phyloP scores from a whole-genome alignment of 2,113 vertebrate genomes.

The Macroglossus sobrinus region DNA sequence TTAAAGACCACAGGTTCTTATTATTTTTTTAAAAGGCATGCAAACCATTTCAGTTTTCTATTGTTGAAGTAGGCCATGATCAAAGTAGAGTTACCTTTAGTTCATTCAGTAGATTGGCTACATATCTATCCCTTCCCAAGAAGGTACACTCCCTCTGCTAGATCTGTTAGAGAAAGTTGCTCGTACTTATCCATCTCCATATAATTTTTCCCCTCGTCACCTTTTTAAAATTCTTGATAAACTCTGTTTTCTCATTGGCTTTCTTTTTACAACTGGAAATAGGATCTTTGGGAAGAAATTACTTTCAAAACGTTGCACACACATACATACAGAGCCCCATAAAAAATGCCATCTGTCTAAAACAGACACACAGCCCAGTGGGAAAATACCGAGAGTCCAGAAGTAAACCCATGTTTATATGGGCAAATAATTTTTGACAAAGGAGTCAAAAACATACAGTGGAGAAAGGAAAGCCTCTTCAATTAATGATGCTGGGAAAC shows the following conservation, averaged over 20 bases:
- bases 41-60: background rate
- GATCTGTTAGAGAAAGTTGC: background rate
- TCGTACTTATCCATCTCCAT: background rate
- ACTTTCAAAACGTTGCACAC: background rate
- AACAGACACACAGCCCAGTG: no score
- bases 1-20: conserved; percentile 44
- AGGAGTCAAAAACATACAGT: no score
- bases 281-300: background rate
- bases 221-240: background rate
- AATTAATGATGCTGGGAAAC: no score
- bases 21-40: background rate
- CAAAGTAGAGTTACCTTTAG: background rate
- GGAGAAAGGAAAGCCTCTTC: no score
- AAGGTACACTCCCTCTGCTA: background rate
- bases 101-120: background rate
- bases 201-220: background rate
- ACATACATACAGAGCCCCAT: background rate
- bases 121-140: background rate
- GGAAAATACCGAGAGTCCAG: no score
- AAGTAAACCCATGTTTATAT: no score
- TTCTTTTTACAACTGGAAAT: background rate
- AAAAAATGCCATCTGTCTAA: background rate
- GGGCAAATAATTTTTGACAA: no score
- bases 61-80: conserved; percentile 20
- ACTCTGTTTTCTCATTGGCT: background rate